A percentile compares a stretch with the other conserved stretches of the same genome.
phyloP scores from a whole-genome alignment of 1,140 invertebrate genomes.

The Drosophila repletoides region DNA sequence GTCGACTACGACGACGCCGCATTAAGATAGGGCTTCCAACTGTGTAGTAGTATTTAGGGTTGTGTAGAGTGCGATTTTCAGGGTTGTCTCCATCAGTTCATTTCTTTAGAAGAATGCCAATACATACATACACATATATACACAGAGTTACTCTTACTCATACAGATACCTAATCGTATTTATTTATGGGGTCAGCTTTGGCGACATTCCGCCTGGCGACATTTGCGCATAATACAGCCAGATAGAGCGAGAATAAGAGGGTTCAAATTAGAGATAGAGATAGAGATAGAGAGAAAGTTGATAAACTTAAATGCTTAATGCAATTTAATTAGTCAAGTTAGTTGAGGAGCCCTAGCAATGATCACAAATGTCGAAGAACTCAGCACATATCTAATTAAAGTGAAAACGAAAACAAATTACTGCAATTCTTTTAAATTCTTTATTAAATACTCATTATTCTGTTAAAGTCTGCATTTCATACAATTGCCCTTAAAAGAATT shows the following conservation, averaged over 20 bases:
- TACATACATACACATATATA: background rate
- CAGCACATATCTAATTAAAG: no score
- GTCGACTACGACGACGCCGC: conserved; percentile 49
- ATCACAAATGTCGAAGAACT: background rate
- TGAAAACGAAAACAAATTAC: no score
- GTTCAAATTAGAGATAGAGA: background rate
- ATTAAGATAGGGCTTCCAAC: conserved; percentile 58
- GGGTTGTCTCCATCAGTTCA: conserved; percentile 1
- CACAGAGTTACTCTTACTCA: background rate
- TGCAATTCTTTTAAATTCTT: background rate
- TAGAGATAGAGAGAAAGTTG: background rate
- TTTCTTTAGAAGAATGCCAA: background rate
- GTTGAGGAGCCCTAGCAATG: background rate
- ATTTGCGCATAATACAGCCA: background rate
- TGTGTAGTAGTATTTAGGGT: conserved; percentile 2
- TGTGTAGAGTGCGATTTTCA: background rate
- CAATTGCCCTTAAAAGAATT: no score
- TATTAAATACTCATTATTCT: no score
- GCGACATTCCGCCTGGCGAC: conserved; percentile 20
- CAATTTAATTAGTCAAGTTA: conserved; percentile 30
- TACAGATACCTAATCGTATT: conserved; percentile 4
- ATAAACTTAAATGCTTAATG: conserved; percentile 19
- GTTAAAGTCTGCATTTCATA: no score
- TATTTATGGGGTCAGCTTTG: conserved; percentile 27
- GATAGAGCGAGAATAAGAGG: background rate